phyloP scores from a whole-genome alignment of 1,140 invertebrate genomes.

The Drosophila eugracilis region DNA sequence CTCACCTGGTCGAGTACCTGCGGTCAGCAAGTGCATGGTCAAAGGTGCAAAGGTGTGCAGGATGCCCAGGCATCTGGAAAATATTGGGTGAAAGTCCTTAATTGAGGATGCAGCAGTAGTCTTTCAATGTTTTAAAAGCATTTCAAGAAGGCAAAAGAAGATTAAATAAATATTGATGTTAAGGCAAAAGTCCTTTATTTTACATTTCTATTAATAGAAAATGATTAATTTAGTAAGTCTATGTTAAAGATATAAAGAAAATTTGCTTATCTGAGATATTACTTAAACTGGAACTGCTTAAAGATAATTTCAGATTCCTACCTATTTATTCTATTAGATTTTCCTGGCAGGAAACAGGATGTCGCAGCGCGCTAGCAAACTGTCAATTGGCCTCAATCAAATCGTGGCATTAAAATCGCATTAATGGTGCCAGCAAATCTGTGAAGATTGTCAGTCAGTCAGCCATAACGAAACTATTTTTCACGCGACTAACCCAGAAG shows the following conservation, averaged over 20 bases:
- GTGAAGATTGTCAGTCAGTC: slow-evolving; percentile 47
- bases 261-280: not conserved
- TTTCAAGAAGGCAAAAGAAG: not conserved
- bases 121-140: not conserved
- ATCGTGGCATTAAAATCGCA: slow-evolving; percentile 73
- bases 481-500: slow-evolving; percentile 59
- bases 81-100: slow-evolving; percentile 9
- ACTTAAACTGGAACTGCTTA: not conserved
- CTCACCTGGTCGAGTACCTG: slow-evolving; percentile 15
- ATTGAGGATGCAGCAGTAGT: not conserved
- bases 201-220: too few relatives aligned
- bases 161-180: too few relatives aligned
- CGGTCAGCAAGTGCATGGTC: slow-evolving; percentile 9
- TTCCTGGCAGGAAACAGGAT: slow-evolving; percentile 33
- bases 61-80: slow-evolving; percentile 26
- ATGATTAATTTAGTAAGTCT: not conserved
- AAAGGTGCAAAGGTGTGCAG: slow-evolving; percentile 17
- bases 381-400: slow-evolving; percentile 75
- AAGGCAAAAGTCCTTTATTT: too few relatives aligned
- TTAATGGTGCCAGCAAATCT: slow-evolving; percentile 54
- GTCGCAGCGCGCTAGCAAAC: slow-evolving; percentile 36
- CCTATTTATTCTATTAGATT: not conserved
- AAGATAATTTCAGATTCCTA: not conserved
- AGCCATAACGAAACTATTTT: slow-evolving; percentile 61
- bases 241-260: not conserved